phyloP scores from a whole-genome alignment of 2,888 invertebrate species.

The Temnothorax rugatulus region DNA sequence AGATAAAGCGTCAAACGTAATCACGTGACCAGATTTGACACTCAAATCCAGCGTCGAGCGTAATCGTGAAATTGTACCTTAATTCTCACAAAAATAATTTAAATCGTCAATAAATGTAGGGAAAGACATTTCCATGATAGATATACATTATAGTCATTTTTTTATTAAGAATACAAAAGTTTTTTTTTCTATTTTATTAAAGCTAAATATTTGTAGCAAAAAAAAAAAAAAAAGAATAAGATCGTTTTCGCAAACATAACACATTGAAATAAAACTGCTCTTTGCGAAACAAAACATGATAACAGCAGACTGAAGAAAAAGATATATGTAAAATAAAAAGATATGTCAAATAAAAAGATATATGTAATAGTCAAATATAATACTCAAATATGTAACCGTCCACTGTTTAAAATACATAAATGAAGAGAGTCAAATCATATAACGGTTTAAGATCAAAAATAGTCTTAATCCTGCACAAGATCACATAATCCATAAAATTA shows the following conservation, averaged over 20 bases:
- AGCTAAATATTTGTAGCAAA: background rate
- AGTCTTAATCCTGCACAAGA: background rate
- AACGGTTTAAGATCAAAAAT: background rate
- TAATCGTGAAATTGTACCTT: too few relatives aligned
- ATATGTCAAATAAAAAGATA: background rate
- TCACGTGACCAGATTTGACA: too few relatives aligned
- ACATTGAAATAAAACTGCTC: background rate
- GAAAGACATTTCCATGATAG: background rate
- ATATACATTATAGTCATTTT: background rate
- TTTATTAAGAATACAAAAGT: constrained; percentile 27
- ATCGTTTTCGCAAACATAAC: background rate
- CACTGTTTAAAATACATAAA: constrained; percentile 5
- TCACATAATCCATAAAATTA: constrained; percentile 3
- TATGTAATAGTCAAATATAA: background rate
- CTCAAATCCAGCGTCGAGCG: too few relatives aligned
- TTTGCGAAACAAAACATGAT: constrained; percentile 1
- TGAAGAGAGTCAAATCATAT: background rate
- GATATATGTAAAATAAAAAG: background rate
- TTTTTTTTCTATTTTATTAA: background rate
- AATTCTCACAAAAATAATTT: background rate
- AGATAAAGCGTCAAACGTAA: too few relatives aligned
- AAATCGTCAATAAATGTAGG: background rate
- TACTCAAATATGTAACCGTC: background rate
- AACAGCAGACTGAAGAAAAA: background rate
- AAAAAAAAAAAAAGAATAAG: background rate